phyloP scores from a whole-genome alignment of 2,888 invertebrate genomes.

The Apotomis capreana region DNA sequence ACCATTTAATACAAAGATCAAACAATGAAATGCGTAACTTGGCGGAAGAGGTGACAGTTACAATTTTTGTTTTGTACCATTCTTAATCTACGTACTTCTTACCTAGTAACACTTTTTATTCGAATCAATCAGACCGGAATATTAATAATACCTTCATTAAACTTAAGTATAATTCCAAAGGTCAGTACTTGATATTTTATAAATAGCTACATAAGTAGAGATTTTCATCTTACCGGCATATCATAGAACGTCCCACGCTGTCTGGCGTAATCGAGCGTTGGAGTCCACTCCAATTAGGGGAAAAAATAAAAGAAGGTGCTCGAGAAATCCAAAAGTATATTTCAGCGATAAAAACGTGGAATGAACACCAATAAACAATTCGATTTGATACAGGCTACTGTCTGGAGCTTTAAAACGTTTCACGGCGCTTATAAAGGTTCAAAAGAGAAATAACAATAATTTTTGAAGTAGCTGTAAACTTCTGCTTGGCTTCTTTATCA shows the following conservation, averaged over 20 bases:
- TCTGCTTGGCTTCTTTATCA: neutral
- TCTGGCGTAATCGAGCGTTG: neutral
- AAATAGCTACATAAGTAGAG: neutral
- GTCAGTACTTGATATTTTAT: neutral
- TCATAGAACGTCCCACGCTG: conserved; percentile 2
- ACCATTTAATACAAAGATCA: too few relatives aligned
- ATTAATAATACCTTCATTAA: neutral
- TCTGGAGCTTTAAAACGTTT: conserved; percentile 37
- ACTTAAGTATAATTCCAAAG: neutral
- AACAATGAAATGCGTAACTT: too few relatives aligned
- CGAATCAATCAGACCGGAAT: neutral
- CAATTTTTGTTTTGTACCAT: too few relatives aligned
- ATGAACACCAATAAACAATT: conserved; percentile 45
- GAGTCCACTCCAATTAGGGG: neutral
- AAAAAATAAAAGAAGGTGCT: conserved; percentile 38
- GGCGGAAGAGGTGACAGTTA: too few relatives aligned
- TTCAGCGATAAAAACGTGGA: conserved; percentile 45
- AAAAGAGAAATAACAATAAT: neutral
- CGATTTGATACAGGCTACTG: conserved; percentile 9
- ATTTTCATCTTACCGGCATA: neutral
- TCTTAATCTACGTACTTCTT: too few relatives aligned
- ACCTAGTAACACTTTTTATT: neutral
- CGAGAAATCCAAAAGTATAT: conserved; percentile 40
- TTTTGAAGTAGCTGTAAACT: neutral
- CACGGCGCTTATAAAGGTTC: conserved; percentile 14